Percentiles rank a stretch among this genome's conserved stretches.
Conservation (phyloP, 2,888 invertebrate species). For the Cistogaster globosa region DNA sequence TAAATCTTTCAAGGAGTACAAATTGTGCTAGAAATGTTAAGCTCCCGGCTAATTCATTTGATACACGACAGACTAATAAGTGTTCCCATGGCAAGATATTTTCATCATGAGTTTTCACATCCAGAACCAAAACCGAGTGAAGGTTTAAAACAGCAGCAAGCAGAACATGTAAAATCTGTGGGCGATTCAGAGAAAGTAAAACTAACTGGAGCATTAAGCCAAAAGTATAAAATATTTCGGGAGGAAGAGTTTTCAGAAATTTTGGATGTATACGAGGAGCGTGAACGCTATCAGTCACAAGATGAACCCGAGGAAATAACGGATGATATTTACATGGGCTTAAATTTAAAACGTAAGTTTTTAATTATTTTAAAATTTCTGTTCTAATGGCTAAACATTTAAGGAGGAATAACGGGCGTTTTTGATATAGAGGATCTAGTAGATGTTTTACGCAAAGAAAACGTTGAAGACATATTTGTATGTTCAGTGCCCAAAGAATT, state of each 20-base stretch:
- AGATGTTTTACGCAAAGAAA: conserved; percentile 89
- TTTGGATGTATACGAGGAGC: conserved; percentile 89
- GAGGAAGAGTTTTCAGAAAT: conserved; percentile 88
- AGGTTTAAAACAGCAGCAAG: conserved; percentile 1
- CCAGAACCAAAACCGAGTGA: conserved; percentile 66
- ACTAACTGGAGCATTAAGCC: conserved; percentile 84
- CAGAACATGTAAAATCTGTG: not conserved
- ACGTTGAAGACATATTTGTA: conserved; percentile 91
- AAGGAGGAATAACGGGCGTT: conserved; percentile 92
- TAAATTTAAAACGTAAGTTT: conserved; percentile 85
- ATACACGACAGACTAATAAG: conserved; percentile 75
- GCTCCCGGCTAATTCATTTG: conserved; percentile 75
- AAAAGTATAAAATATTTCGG: conserved; percentile 88
- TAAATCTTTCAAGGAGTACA: not conserved
- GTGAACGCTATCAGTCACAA: conserved; percentile 77
- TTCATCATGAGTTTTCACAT: conserved; percentile 80
- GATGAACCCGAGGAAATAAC: conserved; percentile 77
- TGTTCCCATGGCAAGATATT: conserved; percentile 76
- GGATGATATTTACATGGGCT: conserved; percentile 83
- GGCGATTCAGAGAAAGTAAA: not conserved
- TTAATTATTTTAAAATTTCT: conserved; percentile 74
- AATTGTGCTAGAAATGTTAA: conserved; percentile 74
- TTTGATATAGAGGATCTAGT: conserved; percentile 95
- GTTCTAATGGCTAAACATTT: conserved; percentile 9
- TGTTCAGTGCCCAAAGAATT: conserved; percentile 88